Conservation (phyloP, 1,140 invertebrate species). For the Aphaenogaster ashmeadi region DNA sequence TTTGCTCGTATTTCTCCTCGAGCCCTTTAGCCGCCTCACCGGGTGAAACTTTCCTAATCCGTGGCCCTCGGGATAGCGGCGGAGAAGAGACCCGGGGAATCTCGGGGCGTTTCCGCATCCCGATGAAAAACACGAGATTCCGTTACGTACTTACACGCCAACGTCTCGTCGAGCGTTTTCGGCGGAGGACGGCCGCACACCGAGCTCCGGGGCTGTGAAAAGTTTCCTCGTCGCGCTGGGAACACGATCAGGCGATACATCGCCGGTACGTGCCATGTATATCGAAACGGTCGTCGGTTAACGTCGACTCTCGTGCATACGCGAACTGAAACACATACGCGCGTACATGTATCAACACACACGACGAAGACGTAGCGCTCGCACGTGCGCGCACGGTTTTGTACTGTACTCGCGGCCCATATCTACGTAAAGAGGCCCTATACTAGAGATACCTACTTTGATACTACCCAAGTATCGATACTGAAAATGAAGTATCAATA, state of each 20-base stretch:
- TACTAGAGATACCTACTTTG: slow-evolving; percentile 25
- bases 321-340: slow-evolving; percentile 31
- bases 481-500: slow-evolving; percentile 26
- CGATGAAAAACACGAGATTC: slow-evolving; percentile 66
- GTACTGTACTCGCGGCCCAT: slow-evolving; percentile 25
- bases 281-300: slow-evolving; percentile 73
- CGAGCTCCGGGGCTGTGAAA: slow-evolving; percentile 70
- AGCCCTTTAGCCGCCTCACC: slow-evolving; percentile 24
- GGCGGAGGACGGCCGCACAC: slow-evolving; percentile 33
- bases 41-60: slow-evolving; percentile 57
- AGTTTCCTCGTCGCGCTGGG: slow-evolving; percentile 71
- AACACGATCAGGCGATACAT: slow-evolving; percentile 79
- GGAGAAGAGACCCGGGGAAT: slow-evolving; percentile 39
- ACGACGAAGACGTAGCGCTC: slow-evolving; percentile 55
- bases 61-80: slow-evolving; percentile 11
- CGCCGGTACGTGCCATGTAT: slow-evolving; percentile 74
- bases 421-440: slow-evolving; percentile 36
- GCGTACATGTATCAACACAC: background rate
- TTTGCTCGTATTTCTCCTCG: slow-evolving; percentile 20
- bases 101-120: slow-evolving; percentile 16
- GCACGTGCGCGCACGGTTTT: slow-evolving; percentile 62
- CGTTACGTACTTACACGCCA: slow-evolving; percentile 64
- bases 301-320: slow-evolving; percentile 74
- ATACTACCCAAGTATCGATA: slow-evolving; percentile 8
- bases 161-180: slow-evolving; percentile 47